Evolutionary conservation across 2,888 invertebrate species (phyloP).

Genomic region (Polydrusus cervinus): DNA sequence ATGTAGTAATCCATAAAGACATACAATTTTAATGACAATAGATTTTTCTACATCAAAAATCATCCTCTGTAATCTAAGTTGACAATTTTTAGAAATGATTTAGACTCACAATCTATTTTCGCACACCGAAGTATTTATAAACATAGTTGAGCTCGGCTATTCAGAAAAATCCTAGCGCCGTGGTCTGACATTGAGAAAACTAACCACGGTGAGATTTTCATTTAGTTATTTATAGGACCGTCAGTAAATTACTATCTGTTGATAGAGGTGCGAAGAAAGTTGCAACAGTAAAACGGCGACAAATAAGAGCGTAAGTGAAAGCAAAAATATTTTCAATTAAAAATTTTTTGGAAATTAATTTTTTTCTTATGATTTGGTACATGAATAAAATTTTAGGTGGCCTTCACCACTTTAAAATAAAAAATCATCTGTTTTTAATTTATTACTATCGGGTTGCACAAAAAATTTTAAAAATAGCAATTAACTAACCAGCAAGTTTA

Average conservation of each 20-base stretch:
- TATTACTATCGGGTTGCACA: too few species aligned
- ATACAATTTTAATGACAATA: too few species aligned
- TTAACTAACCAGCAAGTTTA: too few species aligned
- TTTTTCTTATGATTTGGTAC: too few species aligned
- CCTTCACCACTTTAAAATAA: too few species aligned
- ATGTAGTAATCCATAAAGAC: too few species aligned
- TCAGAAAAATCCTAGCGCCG: slow-evolving; percentile 19
- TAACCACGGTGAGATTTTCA: slow-evolving; percentile 7
- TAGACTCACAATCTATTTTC: slow-evolving; percentile 4
- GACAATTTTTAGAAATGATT: slow-evolving; percentile 27
- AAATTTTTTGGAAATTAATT: background rate
- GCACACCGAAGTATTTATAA: slow-evolving; percentile 12
- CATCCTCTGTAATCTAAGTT: slow-evolving; percentile 2
- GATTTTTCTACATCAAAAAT: background rate
- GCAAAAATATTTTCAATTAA: background rate
- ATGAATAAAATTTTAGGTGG: too few species aligned
- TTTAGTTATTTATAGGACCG: slow-evolving; percentile 13
- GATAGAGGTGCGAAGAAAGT: slow-evolving; percentile 1
- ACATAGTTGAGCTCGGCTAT: slow-evolving; percentile 18
- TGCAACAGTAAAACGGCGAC: background rate
- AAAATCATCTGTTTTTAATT: too few species aligned
- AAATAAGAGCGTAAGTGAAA: slow-evolving; percentile 1
- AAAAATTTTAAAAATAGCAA: too few species aligned
- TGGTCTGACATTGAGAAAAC: slow-evolving; percentile 6
- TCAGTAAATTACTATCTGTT: background rate